Conservation (phyloP, 2,888 invertebrate species). For the Phoronis australis region DNA sequence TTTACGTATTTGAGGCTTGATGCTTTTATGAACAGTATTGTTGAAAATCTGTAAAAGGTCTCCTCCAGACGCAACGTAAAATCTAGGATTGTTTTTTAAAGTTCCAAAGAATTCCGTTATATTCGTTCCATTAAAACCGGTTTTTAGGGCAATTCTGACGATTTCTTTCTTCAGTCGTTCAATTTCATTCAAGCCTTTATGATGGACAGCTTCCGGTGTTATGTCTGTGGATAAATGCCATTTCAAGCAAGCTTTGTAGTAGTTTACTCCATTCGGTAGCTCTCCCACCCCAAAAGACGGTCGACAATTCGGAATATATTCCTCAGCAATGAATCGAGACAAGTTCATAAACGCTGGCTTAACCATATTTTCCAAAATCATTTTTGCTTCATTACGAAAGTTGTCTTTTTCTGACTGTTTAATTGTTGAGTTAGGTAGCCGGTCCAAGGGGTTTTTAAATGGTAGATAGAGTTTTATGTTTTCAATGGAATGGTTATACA, state of each 20-base stretch:
- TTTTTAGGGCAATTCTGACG: constrained; percentile 26
- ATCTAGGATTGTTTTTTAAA: constrained; percentile 30
- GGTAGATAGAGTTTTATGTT: constrained; percentile 14
- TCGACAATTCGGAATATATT: constrained; percentile 33
- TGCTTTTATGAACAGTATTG: constrained; percentile 30
- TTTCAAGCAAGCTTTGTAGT: constrained; percentile 40
- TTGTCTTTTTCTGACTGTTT: too few species aligned
- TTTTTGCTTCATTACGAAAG: too few species aligned
- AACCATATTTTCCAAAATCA: too few species aligned
- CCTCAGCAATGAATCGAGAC: constrained; percentile 15
- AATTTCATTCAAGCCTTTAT: constrained; percentile 43
- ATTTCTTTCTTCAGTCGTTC: constrained; percentile 37
- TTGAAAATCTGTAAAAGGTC: constrained; percentile 34
- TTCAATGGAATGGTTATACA: constrained; percentile 11
- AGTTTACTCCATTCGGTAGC: constrained; percentile 37
- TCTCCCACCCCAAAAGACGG: constrained; percentile 34
- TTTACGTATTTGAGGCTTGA: constrained; percentile 27
- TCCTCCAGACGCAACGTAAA: constrained; percentile 33
- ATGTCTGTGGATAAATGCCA: constrained; percentile 44
- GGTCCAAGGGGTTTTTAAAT: constrained; percentile 12
- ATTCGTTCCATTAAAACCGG: constrained; percentile 28
- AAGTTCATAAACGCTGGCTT: constrained; percentile 18
- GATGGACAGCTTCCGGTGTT: constrained; percentile 42
- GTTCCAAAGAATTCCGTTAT: constrained; percentile 35
- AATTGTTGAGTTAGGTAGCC: too few species aligned